Base-by-base conservation (phyloP, 2,888 invertebrate species). In the Piscicola geometra region DNA sequence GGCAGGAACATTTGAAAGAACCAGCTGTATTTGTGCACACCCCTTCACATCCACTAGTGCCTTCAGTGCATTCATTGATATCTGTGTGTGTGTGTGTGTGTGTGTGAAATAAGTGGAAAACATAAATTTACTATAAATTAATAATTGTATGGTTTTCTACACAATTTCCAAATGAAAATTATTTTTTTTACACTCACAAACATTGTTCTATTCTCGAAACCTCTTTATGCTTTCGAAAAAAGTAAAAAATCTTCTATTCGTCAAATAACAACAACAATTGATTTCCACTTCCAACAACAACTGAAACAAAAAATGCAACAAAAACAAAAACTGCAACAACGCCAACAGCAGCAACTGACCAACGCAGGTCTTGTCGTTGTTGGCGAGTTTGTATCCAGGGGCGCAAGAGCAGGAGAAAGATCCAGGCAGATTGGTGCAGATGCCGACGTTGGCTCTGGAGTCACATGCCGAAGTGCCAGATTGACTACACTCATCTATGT, bases 381-480 rank as follows among this genome's bases (percentile, higher is more conserved):
- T 18, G 33, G 76, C 76, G n/a, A 76, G 33, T 30, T 32, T 28
- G 50, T 64, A 76, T 12, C 60, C 56, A 15, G 47, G 28, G 1
- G 36, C n/a, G 47, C 76, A 76, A 30, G 30, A 25, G 66, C 76
- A 76, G n/a, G n/a, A n/a, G 71, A 70, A 76, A 9, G 71, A 71
- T n/a, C 76, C 76, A 9, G 47, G 33, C 3, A 25, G 9, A 47
- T 76, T 76, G 0, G 28, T 64, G 35, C 76, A 76, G 32, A 0
- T 50, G 12, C 76, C 76, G 9, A 71, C 28, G 21, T 9, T 47
- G 36, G 32, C 33, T 21, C 70, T 18, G 5, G 41, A 18, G 60
- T 76, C 76, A 66, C 76, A 76, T 28, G 36, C 60, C 21, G n/a
- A n/a, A n/a, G n/a, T n/a, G n/a, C 36, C 28, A n/a, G 25, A 25